A percentile compares a stretch with the other conserved stretches of the same genome.
phyloP scores from a whole-genome alignment of 1,140 invertebrate genomes.

The Ceratoteleas bidentatus region DNA sequence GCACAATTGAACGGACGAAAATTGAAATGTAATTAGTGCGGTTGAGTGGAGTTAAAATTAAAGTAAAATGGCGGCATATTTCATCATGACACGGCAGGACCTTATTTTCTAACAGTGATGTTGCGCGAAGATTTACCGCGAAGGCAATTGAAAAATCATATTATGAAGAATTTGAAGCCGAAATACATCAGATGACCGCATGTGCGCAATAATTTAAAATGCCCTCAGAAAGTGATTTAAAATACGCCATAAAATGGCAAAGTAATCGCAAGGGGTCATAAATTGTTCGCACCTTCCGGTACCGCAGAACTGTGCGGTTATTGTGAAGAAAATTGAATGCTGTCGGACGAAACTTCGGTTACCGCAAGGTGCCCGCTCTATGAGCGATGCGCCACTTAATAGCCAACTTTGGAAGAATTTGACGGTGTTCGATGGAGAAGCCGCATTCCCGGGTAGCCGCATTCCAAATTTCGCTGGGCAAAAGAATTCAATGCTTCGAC shows the following conservation, averaged over 20 bases:
- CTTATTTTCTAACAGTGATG: neutral
- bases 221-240: slow-evolving; percentile 51
- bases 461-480: slow-evolving; percentile 5
- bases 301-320: slow-evolving; percentile 52
- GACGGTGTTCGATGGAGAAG: slow-evolving; percentile 1
- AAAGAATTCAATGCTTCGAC: too few species aligned
- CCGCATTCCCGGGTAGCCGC: neutral
- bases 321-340: slow-evolving; percentile 61
- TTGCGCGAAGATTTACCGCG: slow-evolving; percentile 25
- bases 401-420: slow-evolving; percentile 36
- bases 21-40: too few species aligned
- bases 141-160: slow-evolving; percentile 61
- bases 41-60: too few species aligned
- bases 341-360: slow-evolving; percentile 35
- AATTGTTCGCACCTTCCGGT: slow-evolving; percentile 54
- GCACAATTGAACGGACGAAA: too few species aligned
- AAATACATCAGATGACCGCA: slow-evolving; percentile 40
- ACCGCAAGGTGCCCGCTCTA: slow-evolving; percentile 34
- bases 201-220: slow-evolving; percentile 53
- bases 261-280: slow-evolving; percentile 52
- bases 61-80: neutral
- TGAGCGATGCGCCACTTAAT: slow-evolving; percentile 37
- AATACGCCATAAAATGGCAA: slow-evolving; percentile 51
- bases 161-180: slow-evolving; percentile 15
- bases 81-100: neutral